Evolutionary conservation across 2,797 vertebrate genomes (phyloP).

Genomic region (Catostomus latipinnis): DNA sequence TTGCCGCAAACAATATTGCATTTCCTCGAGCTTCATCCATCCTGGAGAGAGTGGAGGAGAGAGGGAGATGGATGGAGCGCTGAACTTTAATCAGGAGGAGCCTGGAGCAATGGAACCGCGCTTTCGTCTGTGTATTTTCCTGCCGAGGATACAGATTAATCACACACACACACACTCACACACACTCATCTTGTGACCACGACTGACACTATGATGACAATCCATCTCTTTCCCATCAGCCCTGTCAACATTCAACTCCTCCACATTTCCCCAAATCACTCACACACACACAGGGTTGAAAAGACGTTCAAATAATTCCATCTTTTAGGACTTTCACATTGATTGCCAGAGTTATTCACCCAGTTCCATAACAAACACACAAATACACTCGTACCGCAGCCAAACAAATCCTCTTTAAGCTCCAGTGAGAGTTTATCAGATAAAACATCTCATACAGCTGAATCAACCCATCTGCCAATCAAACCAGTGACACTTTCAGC

Average conservation of each 20-base stretch:
- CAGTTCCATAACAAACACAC: constrained; percentile 16
- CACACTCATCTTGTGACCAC: constrained; percentile 72
- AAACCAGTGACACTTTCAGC: not conserved
- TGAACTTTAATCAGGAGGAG: constrained; percentile 83
- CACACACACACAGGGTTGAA: constrained; percentile 40
- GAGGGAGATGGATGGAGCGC: constrained; percentile 79
- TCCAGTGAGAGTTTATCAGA: constrained; percentile 4
- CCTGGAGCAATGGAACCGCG: constrained; percentile 67
- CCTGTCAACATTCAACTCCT: constrained; percentile 60
- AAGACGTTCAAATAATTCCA: constrained; percentile 41
- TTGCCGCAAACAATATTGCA: constrained; percentile 56
- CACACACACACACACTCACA: constrained; percentile 66
- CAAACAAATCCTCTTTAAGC: constrained; percentile 22
- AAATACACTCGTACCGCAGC: constrained; percentile 1
- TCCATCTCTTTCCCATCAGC: constrained; percentile 80
- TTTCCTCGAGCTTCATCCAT: constrained; percentile 58
- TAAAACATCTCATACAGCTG: constrained; percentile 16
- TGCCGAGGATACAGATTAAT: constrained; percentile 83
- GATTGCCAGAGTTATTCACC: constrained; percentile 15
- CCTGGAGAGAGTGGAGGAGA: constrained; percentile 55
- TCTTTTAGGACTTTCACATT: constrained; percentile 38
- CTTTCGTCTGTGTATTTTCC: constrained; percentile 63
- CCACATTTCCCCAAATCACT: constrained; percentile 34
- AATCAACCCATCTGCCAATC: not conserved
- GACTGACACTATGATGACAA: constrained; percentile 74